Evolutionary conservation across 2,113 vertebrate species (phyloP), one percentile per base, ranked within the genome.

Genomic region (Pangasianodon gigas): DNA sequence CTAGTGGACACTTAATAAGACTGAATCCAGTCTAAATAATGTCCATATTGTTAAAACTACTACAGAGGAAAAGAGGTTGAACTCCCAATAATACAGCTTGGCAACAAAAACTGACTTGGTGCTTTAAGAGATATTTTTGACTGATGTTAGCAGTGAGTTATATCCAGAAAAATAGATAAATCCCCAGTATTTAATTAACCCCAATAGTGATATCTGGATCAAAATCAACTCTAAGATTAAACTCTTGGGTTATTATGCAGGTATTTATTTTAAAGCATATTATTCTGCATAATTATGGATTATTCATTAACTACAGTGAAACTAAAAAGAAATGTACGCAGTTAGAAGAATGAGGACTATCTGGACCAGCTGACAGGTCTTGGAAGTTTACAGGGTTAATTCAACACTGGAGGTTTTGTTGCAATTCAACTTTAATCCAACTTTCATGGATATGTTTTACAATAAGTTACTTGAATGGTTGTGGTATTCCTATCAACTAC

Each of bases 401-500:
- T 84, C 8, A 84, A 14, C 26, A 84, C 77, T 32, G 79, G 80
- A 41, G 48, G 19, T 56, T 71, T 71, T 83, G 18, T 10, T 80
- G 58, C n/a, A 14, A 54, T 26, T 60, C 44, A 65, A 69, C 18
- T 13, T 82, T 29, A 54, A 67, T 24, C 37, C 44, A 56, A 58
- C 32, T 84, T 74, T 74, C 16, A 46, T 58, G 48, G 5, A 84
- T 44, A 82, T 21, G 65, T 32, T 74, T 44, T 84, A n/a, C 19
- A 88, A 37, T 83, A 58, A 18, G 62, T 58, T 84, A 51, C 29
- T 75, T 3, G 29, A 84, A 88, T 87, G 13, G 26, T 32, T 79
- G 21, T 87, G 51, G 14, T 52, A 87, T 71, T 87, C n/a, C 75
- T 52, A 77, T 84, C 69, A 84, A 74, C 29, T 85, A 91, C 32